Evolutionary conservation across 1,140 invertebrate genomes (phyloP).

Genomic region (Steinernema khuongi): DNA sequence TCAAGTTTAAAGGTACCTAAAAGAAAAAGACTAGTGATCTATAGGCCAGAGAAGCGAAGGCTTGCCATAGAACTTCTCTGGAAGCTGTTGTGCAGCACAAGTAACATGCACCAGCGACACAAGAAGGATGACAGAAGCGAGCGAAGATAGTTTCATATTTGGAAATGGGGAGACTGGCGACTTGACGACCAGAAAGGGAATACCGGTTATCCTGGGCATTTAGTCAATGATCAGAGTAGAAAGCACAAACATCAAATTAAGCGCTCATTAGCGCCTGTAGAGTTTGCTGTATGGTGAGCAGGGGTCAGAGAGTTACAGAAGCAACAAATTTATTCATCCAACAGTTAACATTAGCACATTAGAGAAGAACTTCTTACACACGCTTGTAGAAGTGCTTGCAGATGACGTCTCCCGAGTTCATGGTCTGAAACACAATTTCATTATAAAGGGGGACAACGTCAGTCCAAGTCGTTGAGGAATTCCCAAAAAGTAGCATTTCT

Average conservation of each 20-base stretch:
- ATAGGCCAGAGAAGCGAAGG: background rate
- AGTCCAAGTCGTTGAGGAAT: too few species aligned
- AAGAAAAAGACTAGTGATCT: too few species aligned
- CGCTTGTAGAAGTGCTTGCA: constrained; percentile 12
- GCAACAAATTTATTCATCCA: too few species aligned
- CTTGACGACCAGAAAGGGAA: background rate
- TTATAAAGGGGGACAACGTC: background rate
- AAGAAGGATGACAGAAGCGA: background rate
- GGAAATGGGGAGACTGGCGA: background rate
- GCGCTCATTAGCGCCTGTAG: too few species aligned
- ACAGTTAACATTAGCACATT: too few species aligned
- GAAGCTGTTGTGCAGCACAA: background rate
- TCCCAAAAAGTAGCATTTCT: too few species aligned
- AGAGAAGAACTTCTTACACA: background rate
- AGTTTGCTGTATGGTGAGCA: too few species aligned
- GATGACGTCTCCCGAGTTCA: background rate
- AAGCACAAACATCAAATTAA: too few species aligned
- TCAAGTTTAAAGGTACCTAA: constrained; percentile 2
- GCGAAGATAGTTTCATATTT: background rate
- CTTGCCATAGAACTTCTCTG: background rate
- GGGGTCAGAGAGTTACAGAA: too few species aligned
- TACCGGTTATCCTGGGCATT: background rate
- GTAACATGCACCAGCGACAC: background rate
- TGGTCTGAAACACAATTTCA: background rate
- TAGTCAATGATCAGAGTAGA: background rate